A percentile compares a stretch with the other conserved stretches of the same genome.
Conservation (phyloP, 2,113 vertebrate genomes). For the Telmatochromis brachygnathus region DNA sequence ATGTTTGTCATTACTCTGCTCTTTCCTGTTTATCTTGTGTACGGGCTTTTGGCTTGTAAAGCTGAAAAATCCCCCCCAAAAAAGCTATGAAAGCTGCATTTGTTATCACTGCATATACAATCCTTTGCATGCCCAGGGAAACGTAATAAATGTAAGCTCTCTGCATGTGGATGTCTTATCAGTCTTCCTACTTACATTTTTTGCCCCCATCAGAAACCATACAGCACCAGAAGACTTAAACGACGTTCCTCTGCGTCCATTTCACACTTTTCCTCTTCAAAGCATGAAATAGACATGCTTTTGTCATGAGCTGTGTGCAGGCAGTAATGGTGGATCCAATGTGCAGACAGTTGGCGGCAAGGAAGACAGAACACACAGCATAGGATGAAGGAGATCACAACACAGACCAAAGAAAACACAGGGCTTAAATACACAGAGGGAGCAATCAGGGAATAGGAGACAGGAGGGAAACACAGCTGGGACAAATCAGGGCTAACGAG, state of each 20-base stretch:
- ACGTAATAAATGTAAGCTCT: neutral
- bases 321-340: neutral
- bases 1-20: neutral
- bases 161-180: neutral
- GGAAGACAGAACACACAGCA: neutral
- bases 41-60: neutral
- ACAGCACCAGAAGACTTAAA: neutral
- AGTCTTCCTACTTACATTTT: neutral
- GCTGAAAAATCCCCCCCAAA: neutral
- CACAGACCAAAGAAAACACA: neutral
- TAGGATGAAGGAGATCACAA: neutral
- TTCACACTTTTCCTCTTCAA: neutral
- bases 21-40: neutral
- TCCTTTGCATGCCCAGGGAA: neutral
- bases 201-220: neutral
- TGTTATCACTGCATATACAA: neutral
- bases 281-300: neutral
- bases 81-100: neutral
- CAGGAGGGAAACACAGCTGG: neutral
- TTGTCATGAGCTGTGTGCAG: neutral
- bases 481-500: neutral
- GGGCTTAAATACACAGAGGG: neutral
- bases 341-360: neutral
- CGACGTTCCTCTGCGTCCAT: neutral
- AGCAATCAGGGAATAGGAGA: neutral